phyloP scores from a whole-genome alignment of 1,140 invertebrate species.

The Neodiprion pinetum region DNA sequence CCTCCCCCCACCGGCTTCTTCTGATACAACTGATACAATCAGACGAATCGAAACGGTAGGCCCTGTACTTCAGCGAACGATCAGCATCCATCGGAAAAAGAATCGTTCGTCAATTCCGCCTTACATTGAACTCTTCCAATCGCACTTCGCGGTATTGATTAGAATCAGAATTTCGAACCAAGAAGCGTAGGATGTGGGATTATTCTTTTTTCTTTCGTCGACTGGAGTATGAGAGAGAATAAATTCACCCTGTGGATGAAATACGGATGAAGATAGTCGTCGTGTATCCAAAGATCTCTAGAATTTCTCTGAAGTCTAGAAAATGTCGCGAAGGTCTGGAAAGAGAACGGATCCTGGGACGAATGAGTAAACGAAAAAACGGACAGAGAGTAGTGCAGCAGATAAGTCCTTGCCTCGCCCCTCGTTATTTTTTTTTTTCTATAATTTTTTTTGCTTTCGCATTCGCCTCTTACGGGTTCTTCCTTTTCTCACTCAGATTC shows the following conservation, averaged over 20 bases:
- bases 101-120: no score
- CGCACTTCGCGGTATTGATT: no score
- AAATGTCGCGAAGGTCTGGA: background rate
- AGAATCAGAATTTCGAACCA: no score
- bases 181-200: background rate
- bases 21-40: background rate
- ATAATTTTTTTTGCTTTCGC: conserved; percentile 46
- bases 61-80: no score
- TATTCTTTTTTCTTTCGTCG: background rate
- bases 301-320: background rate
- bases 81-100: no score
- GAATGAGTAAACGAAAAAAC: background rate
- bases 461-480: conserved; percentile 49
- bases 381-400: background rate
- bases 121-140: no score
- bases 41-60: background rate
- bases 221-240: background rate
- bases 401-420: conserved; percentile 51
- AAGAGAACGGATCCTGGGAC: background rate
- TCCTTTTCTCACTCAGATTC: conserved; percentile 26
- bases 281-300: background rate
- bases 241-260: background rate
- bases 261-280: background rate
- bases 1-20: no score
- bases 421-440: conserved; percentile 43